These are phyloP conservation scores for Pomacea maculata DNA, from an alignment of 1,140 invertebrate genomes.

Conservation along the genomic window DNA sequence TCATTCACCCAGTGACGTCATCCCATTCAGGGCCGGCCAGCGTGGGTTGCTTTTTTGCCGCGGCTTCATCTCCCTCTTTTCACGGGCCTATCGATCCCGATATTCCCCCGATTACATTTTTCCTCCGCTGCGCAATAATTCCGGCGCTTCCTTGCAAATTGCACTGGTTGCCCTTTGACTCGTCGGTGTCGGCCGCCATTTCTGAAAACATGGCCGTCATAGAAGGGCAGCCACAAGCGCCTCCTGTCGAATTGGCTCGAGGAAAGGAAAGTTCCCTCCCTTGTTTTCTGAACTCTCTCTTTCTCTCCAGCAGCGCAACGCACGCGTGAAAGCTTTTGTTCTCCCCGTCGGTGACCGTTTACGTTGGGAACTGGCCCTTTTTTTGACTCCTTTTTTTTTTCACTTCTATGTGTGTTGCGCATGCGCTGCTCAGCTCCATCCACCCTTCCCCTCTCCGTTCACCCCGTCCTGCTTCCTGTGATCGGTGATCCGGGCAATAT, in stretches of 20 bases:
- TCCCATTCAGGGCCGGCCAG: slow-evolving; percentile 7
- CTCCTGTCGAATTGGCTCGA: slow-evolving; percentile 8
- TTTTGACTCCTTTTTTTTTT: not conserved
- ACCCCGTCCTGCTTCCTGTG: slow-evolving; percentile 13
- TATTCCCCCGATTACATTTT: slow-evolving; percentile 26
- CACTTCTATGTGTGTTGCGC: not conserved
- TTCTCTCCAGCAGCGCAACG: slow-evolving; percentile 7
- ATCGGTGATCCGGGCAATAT: slow-evolving; percentile 22
- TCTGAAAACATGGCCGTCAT: slow-evolving; percentile 14
- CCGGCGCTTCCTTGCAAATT: slow-evolving; percentile 26
- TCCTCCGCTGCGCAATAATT: slow-evolving; percentile 22
- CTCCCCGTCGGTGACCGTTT: not conserved
- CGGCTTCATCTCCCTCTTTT: slow-evolving; percentile 19
- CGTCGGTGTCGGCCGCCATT: slow-evolving; percentile 11
- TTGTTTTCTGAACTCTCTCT: slow-evolving; percentile 7
- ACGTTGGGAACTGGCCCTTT: not conserved
- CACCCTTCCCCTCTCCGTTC: not conserved
- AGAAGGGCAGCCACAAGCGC: not conserved
- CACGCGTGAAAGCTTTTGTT: slow-evolving; percentile 24
- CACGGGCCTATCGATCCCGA: slow-evolving; percentile 12
- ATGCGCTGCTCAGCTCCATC: not conserved
- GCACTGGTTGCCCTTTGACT: slow-evolving; percentile 25
- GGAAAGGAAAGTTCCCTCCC: slow-evolving; percentile 9
- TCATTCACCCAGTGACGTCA: slow-evolving; percentile 24
- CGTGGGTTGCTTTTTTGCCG: not conserved